Conservation (phyloP, 2,113 vertebrate species). For the Pandion haliaetus region DNA sequence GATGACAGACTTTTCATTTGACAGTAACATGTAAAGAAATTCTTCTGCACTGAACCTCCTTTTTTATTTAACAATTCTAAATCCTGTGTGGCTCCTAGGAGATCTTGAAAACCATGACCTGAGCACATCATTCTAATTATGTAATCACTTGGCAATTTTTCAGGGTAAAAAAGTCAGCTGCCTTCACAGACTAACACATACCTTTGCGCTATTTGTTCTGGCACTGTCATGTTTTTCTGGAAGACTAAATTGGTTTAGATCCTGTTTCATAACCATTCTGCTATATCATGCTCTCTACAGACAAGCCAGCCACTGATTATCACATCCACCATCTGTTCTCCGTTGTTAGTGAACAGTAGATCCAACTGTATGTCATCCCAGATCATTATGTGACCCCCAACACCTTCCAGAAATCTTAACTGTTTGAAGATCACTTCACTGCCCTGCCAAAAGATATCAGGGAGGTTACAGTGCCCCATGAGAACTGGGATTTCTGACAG, state of each 20-base stretch:
- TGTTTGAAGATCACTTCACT: background rate
- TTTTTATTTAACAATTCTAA: background rate
- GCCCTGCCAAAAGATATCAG: background rate
- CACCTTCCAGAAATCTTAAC: background rate
- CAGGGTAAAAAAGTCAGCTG: background rate
- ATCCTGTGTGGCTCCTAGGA: background rate
- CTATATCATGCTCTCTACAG: background rate
- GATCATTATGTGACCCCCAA: background rate
- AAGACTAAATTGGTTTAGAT: background rate
- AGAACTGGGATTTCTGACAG: background rate
- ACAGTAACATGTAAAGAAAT: background rate
- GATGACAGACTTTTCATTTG: background rate
- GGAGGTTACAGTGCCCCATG: background rate
- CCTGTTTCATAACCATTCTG: background rate
- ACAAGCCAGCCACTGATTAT: background rate
- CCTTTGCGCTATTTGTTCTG: background rate
- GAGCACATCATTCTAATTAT: background rate
- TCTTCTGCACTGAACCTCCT: background rate
- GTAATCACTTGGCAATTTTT: background rate
- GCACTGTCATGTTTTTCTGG: background rate
- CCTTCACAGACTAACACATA: background rate
- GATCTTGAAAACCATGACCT: background rate
- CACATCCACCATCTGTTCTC: background rate
- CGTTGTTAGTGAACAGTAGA: background rate
- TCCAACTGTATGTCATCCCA: background rate